Base-by-base conservation (phyloP, 2,113 vertebrate species). In the Ictidomys tridecemlineatus region DNA sequence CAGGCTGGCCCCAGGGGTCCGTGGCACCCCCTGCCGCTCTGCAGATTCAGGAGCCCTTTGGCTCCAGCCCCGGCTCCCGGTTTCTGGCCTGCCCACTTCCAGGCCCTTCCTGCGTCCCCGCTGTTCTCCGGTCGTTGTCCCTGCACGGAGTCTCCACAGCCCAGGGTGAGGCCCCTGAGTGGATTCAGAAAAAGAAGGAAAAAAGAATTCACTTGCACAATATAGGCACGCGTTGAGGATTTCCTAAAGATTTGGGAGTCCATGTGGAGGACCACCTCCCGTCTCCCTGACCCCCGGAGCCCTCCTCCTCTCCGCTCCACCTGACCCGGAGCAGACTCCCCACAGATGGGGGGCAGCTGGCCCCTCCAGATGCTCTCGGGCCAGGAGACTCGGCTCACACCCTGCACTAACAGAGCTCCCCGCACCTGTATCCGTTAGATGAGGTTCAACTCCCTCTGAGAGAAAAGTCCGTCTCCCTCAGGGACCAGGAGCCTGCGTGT, bases 201-300 rank as follows among this genome's bases (percentile, higher is more conserved):
- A 61, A 0, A 28, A 63, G 73, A 32, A 26, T 17, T 58, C 51
- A 65, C 61, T 58, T 56, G 34, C 2, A 20, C 11, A 28, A 10
- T 16, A 7, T 0, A 32, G 76, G 77, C 26, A 82, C 48, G 72
- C 63, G 37, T 37, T 86, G 74, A 69, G 78, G 67, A 3, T 79
- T 65, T 93, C 79, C 74, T 96, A 34, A 86, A 48, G 78, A 82
- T 89, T 2, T 61, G 24, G 42, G 34, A 24, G 84, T n/a, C n/a
- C n/a, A n/a, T n/a, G n/a, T n/a, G n/a, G n/a, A n/a, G n/a, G 13
- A 22, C 78, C 39, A 1, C 42, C 45, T 85, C 67, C 34, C 48
- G 4, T 72, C 56, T 93, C 39, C 6, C 0, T 9, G 37, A 45
- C 6, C 45, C 45, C 45, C 1, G 45, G 45, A 80, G 24, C 51